A percentile compares a stretch with the other conserved stretches of the same genome.
These are phyloP conservation scores for Otocyon megalotis DNA, from an alignment of 2,113 vertebrate genomes.

Conservation along the genomic window DNA sequence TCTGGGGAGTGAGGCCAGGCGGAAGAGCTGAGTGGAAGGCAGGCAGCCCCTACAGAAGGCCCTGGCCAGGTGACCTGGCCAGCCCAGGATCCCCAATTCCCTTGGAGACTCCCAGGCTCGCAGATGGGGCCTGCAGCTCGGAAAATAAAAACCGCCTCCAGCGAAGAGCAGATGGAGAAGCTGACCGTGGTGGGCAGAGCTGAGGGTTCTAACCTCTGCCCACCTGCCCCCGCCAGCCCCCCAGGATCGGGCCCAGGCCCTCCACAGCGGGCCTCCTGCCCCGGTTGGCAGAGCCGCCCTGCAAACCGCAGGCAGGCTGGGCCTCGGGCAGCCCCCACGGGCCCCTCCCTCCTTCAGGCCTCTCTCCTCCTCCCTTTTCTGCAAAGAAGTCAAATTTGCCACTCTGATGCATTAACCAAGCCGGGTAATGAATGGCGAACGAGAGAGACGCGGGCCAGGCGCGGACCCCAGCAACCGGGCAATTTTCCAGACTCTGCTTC, in stretches of 20 bases:
- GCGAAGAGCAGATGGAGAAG: slow-evolving; percentile 73
- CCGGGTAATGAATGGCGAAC: slow-evolving; percentile 76
- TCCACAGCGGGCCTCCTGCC: not conserved
- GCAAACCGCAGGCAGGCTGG: not conserved
- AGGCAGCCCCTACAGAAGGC: not conserved
- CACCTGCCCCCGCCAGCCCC: not conserved
- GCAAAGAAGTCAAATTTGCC: slow-evolving; percentile 75
- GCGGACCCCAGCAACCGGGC: slow-evolving; percentile 63
- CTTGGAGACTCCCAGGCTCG: slow-evolving; percentile 49
- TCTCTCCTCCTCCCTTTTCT: slow-evolving; percentile 30
- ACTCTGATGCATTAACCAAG: slow-evolving; percentile 74
- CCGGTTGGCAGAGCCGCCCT: not conserved
- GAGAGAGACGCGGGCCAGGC: slow-evolving; percentile 34
- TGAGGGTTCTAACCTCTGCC: slow-evolving; percentile 22
- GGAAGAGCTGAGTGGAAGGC: not conserved
- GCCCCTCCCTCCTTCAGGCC: accelerated
- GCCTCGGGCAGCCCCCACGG: not conserved
- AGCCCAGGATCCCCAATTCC: not conserved
- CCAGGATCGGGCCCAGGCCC: not conserved
- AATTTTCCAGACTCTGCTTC: slow-evolving; percentile 76
- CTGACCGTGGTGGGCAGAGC: slow-evolving; percentile 5
- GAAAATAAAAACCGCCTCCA: slow-evolving; percentile 59
- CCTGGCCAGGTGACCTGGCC: not conserved
- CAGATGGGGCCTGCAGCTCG: slow-evolving; percentile 73
- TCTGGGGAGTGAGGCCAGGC: not conserved